Evolutionary conservation across 1,140 invertebrate species (phyloP), one percentile per base, ranked within the genome.

Genomic region (Drosophila takahashii): DNA sequence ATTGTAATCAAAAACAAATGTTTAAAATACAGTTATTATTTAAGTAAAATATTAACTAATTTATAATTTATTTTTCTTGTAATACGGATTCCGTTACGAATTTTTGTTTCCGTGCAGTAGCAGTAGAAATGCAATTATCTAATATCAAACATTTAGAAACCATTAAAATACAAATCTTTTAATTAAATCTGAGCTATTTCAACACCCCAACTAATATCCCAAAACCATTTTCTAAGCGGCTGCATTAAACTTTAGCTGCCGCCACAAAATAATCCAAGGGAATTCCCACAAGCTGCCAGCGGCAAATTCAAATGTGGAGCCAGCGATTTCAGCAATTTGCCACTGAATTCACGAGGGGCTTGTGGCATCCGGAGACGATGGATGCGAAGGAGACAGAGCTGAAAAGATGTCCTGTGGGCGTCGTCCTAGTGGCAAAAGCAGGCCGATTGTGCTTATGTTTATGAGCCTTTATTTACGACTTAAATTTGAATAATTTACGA

Each of bases 401-500:
- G 45, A 47, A 71, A 34, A 42, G 71, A 70, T 51, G 67, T 59
- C 44, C 42, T 29, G 42, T 66, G 67, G 75, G 79, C 50, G 79
- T 62, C 62, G 22, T n/a, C n/a, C 48, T 67, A 22, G 51, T 77
- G 66, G 77, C 69, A 79, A 32, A 39, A 48, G 45, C 75, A 83
- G 71, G 64, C 52, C 61, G 16, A 77, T 56, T 66, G 64, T 78
- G 69, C 57, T 87, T 87, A 86, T 89, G 83, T 84, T 87, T 89
- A 89, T 83, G 79, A 57, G 27, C 84, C 51, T 61, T 84, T 87
- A 89, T 87, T 89, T 87, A 87, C 79, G 83, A 89, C 83, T 87
- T 53, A 48, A 86, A 87, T 79, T 89, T 87, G 79, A 87, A 87
- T 87, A 87, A 87, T 89, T 89, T 87, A 87, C 67, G 84, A 83